Conservation (phyloP, 2,113 vertebrate genomes). For the Felis chaus region DNA sequence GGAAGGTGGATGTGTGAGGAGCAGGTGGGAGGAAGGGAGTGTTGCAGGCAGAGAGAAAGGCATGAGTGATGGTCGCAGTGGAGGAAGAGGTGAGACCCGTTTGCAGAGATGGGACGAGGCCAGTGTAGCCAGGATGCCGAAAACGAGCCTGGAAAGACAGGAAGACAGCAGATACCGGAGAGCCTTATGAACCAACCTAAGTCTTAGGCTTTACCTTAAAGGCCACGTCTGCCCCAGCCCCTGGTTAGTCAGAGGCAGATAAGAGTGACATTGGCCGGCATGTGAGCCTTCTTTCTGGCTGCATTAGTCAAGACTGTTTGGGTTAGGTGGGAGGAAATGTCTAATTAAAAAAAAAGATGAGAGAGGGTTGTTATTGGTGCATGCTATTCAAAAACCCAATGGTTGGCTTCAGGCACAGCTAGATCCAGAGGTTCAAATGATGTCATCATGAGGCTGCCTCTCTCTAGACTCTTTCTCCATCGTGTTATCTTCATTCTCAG, state of each 20-base stretch:
- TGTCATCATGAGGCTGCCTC: not conserved
- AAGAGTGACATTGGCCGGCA: not conserved
- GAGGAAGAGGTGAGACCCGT: not conserved
- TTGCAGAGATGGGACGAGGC: not conserved
- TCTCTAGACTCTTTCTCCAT: not conserved
- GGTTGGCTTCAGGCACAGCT: not conserved
- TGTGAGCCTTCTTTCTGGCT: not conserved
- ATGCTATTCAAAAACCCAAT: not conserved
- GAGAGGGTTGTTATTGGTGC: not conserved
- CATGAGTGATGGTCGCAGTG: not conserved
- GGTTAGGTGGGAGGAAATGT: fast-evolving
- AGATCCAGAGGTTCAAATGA: not conserved
- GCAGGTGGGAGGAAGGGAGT: not conserved
- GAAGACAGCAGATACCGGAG: not conserved
- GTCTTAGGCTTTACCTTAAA: not conserved
- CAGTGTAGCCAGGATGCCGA: not conserved
- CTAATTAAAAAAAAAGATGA: not conserved
- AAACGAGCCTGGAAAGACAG: not conserved
- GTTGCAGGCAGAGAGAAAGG: not conserved
- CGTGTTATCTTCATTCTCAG: not conserved
- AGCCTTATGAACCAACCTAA: not conserved
- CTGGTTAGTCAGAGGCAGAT: not conserved
- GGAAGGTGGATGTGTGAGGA: not conserved
- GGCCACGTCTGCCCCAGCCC: not conserved
- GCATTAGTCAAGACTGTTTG: not conserved